These are phyloP conservation scores for Clitarchus hookeri DNA, from an alignment of 2,888 invertebrate species.

Conservation along the genomic window DNA sequence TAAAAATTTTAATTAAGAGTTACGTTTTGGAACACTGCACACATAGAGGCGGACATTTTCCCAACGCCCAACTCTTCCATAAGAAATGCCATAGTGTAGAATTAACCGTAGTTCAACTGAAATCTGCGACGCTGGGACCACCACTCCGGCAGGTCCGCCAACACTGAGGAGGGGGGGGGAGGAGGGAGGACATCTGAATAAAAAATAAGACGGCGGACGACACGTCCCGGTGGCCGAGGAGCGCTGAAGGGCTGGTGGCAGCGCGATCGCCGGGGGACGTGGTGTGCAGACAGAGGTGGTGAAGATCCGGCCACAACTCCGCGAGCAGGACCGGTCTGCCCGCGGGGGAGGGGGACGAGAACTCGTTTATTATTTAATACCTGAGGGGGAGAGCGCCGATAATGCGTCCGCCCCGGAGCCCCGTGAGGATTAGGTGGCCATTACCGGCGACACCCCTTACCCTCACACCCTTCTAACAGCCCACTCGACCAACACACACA, in stretches of 20 bases:
- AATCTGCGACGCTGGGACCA: too few relatives aligned
- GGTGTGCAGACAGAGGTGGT: neutral
- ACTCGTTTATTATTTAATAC: slow-evolving; percentile 14
- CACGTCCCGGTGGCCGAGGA: neutral
- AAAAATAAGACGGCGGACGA: neutral
- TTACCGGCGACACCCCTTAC: neutral
- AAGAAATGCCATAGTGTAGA: too few relatives aligned
- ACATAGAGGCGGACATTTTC: too few relatives aligned
- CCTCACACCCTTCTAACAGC: neutral
- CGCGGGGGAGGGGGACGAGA: neutral
- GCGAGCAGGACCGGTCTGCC: neutral
- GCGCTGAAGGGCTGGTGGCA: neutral
- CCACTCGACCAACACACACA: neutral
- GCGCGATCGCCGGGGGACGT: neutral
- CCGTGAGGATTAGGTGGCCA: slow-evolving; percentile 7
- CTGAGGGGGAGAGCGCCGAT: neutral
- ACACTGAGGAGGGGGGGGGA: neutral
- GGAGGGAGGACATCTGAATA: neutral
- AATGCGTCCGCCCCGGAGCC: slow-evolving; percentile 2
- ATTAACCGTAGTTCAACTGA: too few relatives aligned
- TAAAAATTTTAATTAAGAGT: too few relatives aligned
- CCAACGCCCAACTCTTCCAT: too few relatives aligned
- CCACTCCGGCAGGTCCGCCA: neutral
- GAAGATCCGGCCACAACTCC: neutral
- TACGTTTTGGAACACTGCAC: too few relatives aligned